phyloP scores from a whole-genome alignment of 2,888 invertebrate genomes.

The Platerodrilus igneus region DNA sequence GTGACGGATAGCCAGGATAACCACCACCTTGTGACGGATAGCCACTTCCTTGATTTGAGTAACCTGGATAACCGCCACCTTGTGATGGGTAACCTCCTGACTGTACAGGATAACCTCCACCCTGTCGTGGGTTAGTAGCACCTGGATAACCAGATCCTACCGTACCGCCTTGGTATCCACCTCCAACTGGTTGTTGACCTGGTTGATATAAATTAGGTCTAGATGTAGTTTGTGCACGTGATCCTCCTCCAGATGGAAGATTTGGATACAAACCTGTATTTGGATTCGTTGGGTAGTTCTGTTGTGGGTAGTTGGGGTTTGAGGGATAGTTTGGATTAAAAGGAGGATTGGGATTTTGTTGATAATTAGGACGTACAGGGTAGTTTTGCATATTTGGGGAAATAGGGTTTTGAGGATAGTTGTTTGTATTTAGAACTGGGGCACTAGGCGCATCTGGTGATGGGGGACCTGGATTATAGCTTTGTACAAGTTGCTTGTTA shows the following conservation, averaged over 20 bases:
- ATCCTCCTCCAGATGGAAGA: constrained; percentile 30
- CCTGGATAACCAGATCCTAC: constrained; percentile 43
- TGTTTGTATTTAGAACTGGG: constrained; percentile 4
- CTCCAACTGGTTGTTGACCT: constrained; percentile 27
- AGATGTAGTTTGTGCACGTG: constrained; percentile 38
- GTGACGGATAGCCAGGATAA: constrained; percentile 17
- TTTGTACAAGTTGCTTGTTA: constrained; percentile 13
- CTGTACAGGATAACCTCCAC: constrained; percentile 25
- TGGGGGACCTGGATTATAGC: constrained; percentile 14
- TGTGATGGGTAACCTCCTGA: constrained; percentile 28
- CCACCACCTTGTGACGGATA: constrained; percentile 27
- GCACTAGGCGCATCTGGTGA: constrained; percentile 10
- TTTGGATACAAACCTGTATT: constrained; percentile 34
- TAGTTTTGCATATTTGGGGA: too few species aligned
- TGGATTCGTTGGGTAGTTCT: constrained; percentile 12
- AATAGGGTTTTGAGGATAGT: constrained; percentile 2
- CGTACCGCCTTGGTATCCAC: constrained; percentile 41
- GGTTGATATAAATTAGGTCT: constrained; percentile 33
- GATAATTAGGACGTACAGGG: constrained; percentile 9
- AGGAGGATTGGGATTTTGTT: constrained; percentile 4
- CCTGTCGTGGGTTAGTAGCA: constrained; percentile 21
- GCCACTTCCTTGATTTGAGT: constrained; percentile 26
- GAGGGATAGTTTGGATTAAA: constrained; percentile 9
- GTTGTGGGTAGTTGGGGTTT: constrained; percentile 13
- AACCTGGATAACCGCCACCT: constrained; percentile 29